Conservation (phyloP, 2,797 vertebrate species). For the Enteromius mattozi region DNA sequence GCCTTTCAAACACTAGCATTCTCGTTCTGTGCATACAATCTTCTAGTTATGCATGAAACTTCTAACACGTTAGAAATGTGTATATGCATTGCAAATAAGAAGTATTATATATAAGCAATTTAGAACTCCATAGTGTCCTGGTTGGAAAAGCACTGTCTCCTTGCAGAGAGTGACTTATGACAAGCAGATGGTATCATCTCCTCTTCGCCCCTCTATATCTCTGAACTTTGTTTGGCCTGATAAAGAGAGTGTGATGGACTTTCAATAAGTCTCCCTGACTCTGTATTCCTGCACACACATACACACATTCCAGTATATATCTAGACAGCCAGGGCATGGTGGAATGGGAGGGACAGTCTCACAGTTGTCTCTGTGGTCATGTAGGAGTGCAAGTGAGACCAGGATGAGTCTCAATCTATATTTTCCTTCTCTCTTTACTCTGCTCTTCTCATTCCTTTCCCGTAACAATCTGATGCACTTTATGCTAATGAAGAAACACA, state of each 20-base stretch:
- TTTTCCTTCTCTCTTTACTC: conserved; percentile 40
- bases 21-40: background rate
- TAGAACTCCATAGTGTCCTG: background rate
- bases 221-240: conserved; percentile 89
- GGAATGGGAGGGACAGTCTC: conserved; percentile 71
- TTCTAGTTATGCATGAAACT: background rate
- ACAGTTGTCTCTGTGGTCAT: conserved; percentile 71
- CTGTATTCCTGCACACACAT: conserved; percentile 46
- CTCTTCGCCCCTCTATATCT: conserved; percentile 78
- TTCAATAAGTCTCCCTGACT: conserved; percentile 55
- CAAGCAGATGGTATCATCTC: conserved; percentile 73
- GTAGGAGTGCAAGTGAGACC: conserved; percentile 63
- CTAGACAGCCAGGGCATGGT: conserved; percentile 51
- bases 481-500: conserved; percentile 61
- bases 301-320: conserved; percentile 45
- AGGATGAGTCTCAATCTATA: conserved; percentile 49
- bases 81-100: background rate
- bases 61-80: background rate
- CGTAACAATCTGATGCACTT: conserved; percentile 51
- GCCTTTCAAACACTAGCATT: background rate
- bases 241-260: conserved; percentile 78
- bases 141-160: conserved; percentile 59
- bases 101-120: background rate
- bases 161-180: conserved; percentile 79
- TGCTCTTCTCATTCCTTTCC: conserved; percentile 48